Evolutionary conservation across 2,113 vertebrate genomes (phyloP).

Genomic region (Monopterus albus): DNA sequence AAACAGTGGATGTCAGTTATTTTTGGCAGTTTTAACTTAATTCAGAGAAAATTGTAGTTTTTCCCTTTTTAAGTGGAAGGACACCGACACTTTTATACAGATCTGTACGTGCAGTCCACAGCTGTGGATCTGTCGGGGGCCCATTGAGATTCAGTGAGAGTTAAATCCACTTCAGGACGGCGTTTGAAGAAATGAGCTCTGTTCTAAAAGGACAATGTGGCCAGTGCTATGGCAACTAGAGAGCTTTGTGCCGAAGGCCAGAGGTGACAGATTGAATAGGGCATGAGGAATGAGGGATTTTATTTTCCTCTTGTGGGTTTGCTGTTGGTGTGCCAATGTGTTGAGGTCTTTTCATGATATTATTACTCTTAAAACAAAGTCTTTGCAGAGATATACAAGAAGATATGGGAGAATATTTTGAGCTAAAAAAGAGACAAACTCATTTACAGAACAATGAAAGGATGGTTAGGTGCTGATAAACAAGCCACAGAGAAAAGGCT

Average conservation of each 20-base stretch:
- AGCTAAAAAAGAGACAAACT: neutral
- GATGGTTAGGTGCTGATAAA: neutral
- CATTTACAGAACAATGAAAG: neutral
- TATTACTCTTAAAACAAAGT: conserved; percentile 15
- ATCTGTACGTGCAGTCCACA: neutral
- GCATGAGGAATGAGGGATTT: conserved; percentile 23
- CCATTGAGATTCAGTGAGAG: conserved; percentile 53
- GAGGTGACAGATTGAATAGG: conserved; percentile 64
- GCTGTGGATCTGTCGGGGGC: conserved; percentile 27
- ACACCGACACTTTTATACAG: too few relatives aligned
- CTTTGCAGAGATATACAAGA: neutral
- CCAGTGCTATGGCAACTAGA: conserved; percentile 74
- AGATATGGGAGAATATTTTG: neutral
- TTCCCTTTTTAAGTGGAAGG: too few relatives aligned
- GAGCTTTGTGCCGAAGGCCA: conserved; percentile 63
- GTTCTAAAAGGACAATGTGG: conserved; percentile 70
- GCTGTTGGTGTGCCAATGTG: conserved; percentile 3
- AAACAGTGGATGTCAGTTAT: too few relatives aligned
- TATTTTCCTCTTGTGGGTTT: conserved; percentile 33
- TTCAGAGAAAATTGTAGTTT: too few relatives aligned
- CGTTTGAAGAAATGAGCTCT: conserved; percentile 55
- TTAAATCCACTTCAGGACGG: conserved; percentile 53
- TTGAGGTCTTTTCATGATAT: conserved; percentile 22
- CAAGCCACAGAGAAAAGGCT: conserved; percentile 11
- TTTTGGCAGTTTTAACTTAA: too few relatives aligned